Percentiles rank a stretch among this genome's conserved stretches.
Evolutionary conservation across 2,113 vertebrate genomes (phyloP).

Genomic region (Brienomyrus brachyistius): DNA sequence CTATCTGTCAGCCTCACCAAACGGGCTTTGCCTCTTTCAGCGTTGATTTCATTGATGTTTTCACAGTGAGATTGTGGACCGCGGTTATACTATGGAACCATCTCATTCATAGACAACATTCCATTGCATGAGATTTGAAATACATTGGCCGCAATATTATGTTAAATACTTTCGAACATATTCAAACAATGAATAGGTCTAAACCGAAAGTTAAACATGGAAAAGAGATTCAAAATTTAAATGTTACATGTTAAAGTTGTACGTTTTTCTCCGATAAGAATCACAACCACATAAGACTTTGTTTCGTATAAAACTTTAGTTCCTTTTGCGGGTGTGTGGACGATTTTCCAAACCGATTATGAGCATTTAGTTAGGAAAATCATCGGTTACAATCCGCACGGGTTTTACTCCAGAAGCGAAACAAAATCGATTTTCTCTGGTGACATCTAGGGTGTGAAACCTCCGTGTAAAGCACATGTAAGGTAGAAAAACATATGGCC

Average conservation of each 20-base stretch:
- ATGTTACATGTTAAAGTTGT: neutral
- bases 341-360: neutral
- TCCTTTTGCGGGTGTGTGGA: neutral
- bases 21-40: neutral
- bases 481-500: neutral
- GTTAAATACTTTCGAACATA: neutral
- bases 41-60: neutral
- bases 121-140: neutral
- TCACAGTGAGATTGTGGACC: neutral
- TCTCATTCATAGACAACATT: neutral
- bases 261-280: neutral
- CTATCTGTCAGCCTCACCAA: neutral
- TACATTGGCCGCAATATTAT: neutral
- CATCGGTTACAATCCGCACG: neutral
- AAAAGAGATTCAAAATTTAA: neutral
- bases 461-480: neutral
- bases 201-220: neutral
- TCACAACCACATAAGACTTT: neutral
- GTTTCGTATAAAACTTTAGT: neutral
- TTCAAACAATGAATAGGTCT: neutral
- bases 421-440: neutral
- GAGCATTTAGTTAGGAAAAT: neutral
- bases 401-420: neutral
- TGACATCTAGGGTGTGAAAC: neutral
- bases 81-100: neutral